These are phyloP conservation scores for Eupsilia transversa DNA, from an alignment of 2,888 invertebrate genomes.

Conservation along the genomic window DNA sequence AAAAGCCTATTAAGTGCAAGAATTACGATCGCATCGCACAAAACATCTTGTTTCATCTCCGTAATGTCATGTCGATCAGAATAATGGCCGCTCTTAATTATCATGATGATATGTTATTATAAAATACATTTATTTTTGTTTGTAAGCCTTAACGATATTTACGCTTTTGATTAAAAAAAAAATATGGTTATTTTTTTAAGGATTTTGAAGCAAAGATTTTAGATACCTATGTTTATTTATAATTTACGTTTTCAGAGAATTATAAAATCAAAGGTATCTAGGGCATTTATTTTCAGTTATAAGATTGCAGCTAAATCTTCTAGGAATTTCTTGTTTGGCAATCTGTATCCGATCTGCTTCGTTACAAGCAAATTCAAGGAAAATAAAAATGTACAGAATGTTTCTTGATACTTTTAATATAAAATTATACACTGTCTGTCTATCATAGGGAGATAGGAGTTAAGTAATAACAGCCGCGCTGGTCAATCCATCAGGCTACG, in stretches of 20 bases:
- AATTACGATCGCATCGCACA: conserved; percentile 51
- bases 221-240: not conserved
- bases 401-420: conserved; percentile 22
- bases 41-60: conserved; percentile 51
- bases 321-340: conserved; percentile 58
- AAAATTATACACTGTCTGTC: conserved; percentile 30
- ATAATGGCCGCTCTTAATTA: conserved; percentile 43
- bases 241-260: conserved; percentile 13
- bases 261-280: conserved; percentile 9
- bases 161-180: not conserved
- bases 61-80: conserved; percentile 49
- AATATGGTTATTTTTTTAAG: not conserved
- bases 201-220: not conserved
- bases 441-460: too few species aligned
- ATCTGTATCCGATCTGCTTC: conserved; percentile 44
- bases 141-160: not conserved
- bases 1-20: conserved; percentile 54
- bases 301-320: conserved; percentile 13
- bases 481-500: too few species aligned
- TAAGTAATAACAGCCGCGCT: too few species aligned
- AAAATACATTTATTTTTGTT: conserved; percentile 19
- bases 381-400: conserved; percentile 29
- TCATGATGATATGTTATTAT: conserved; percentile 16
- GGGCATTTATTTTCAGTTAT: conserved; percentile 27
- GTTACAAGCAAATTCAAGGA: conserved; percentile 44